Evolutionary conservation across 1,140 invertebrate species (phyloP).

Genomic region (Anastrepha ludens): DNA sequence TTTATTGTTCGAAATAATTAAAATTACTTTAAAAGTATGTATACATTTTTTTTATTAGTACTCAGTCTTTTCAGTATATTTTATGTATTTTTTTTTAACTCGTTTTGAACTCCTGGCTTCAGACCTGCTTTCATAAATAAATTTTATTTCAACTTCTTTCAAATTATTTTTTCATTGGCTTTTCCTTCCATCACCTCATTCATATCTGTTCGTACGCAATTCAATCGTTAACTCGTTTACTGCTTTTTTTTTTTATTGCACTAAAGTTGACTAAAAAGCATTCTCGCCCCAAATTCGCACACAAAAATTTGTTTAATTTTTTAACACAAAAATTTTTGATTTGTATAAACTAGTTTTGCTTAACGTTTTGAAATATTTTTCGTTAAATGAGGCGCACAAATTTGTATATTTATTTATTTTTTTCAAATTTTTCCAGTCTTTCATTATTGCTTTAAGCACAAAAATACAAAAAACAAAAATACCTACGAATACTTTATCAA

Average conservation of each 20-base stretch:
- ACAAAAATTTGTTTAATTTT: background rate
- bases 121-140: too few species aligned
- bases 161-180: too few species aligned
- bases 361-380: constrained; percentile 3
- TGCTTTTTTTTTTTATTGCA: background rate
- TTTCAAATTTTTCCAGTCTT: background rate
- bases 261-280: background rate
- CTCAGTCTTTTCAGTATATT: background rate
- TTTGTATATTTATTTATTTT: background rate
- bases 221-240: background rate
- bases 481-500: too few species aligned
- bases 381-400: background rate
- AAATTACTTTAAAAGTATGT: too few species aligned
- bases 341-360: constrained; percentile 18
- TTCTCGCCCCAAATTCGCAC: background rate
- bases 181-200: too few species aligned
- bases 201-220: background rate
- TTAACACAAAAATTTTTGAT: background rate
- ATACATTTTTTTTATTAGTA: too few species aligned
- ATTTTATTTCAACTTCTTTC: too few species aligned
- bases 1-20: too few species aligned
- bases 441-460: background rate
- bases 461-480: background rate
- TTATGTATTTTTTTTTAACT: background rate
- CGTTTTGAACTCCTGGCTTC: too few species aligned